Base-by-base conservation (phyloP, 2,888 invertebrate species). In the Drosophila anomelani region DNA sequence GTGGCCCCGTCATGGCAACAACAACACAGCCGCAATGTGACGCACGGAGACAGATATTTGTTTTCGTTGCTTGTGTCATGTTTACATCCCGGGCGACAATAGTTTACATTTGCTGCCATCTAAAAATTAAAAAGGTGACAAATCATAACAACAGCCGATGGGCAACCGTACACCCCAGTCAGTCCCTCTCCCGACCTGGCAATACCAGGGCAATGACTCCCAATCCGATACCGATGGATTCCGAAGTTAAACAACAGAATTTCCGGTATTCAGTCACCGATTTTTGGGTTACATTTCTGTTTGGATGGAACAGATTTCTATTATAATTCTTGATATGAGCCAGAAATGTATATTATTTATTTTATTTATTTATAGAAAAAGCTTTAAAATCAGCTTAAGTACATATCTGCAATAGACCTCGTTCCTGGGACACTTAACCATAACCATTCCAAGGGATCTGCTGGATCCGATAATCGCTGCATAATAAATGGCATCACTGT, bases 401-500 rank as follows among this genome's bases (percentile, higher is more conserved):
- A 39, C 20, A 43, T 43, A 13, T 15, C 39, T 9, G 8, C n/a
- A n/a, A n/a, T 39, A n/a, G 39, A n/a, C 17, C 41, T n/a, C 43
- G 9, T 78, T 34, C 12, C 34, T 34, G 34, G 34, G 12, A 34
- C 34, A 34, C 34, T 34, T 10, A n/a, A n/a, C n/a, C n/a, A 34
- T 34, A 34, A 10, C 34, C 34, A 34, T 10, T 34, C 4, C 34
- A 34, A 34, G 34, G 34, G 34, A 12, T 34, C 34, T 34, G 34
- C 12, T 34, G 4, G 34, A 12, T 10, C 12, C 43, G 15, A 80
- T 78, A 85, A 80, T 81, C 81, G 76, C 77, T 80, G 83, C 78
- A 88, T 90, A 91, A 91, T 91, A 90, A 90, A 88, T 89, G 90
- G 91, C 91, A 91, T 91, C 91, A 91, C 90, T 91, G 90, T 91